These are phyloP conservation scores for Eurytoma adleriae DNA, from an alignment of 2,888 invertebrate species.

Conservation along the genomic window DNA sequence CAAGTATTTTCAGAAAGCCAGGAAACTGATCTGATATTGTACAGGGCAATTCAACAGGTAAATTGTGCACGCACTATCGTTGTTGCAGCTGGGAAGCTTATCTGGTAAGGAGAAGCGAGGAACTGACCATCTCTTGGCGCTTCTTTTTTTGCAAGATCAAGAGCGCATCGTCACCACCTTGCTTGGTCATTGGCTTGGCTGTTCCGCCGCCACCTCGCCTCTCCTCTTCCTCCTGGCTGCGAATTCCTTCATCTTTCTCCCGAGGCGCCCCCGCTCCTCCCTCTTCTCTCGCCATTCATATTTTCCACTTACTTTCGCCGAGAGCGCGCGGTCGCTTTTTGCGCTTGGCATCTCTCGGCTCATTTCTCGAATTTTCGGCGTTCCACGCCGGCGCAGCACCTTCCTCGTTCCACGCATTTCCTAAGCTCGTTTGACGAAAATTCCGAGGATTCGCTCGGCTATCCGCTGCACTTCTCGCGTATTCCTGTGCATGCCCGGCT, in stretches of 20 bases:
- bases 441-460: neutral
- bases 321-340: neutral
- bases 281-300: conserved; percentile 45
- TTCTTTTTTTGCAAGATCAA: conserved; percentile 60
- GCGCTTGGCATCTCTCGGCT: conserved; percentile 28
- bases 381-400: neutral
- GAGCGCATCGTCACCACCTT: conserved; percentile 73
- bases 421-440: conserved; percentile 17
- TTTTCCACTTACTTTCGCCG: conserved; percentile 33
- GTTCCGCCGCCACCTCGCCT: conserved; percentile 11
- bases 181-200: conserved; percentile 73
- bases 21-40: no score
- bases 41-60: no score
- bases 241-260: conserved; percentile 34
- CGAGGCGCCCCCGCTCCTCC: conserved; percentile 1
- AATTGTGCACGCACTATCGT: no score
- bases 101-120: no score
- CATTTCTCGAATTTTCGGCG: conserved; percentile 39
- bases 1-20: no score
- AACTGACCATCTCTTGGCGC: no score
- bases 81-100: no score
- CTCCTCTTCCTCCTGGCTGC: conserved; percentile 35
- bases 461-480: neutral
- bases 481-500: no score
- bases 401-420: conserved; percentile 32